phyloP scores from a whole-genome alignment of 2,113 vertebrate species.

The Irena cyanogastra region DNA sequence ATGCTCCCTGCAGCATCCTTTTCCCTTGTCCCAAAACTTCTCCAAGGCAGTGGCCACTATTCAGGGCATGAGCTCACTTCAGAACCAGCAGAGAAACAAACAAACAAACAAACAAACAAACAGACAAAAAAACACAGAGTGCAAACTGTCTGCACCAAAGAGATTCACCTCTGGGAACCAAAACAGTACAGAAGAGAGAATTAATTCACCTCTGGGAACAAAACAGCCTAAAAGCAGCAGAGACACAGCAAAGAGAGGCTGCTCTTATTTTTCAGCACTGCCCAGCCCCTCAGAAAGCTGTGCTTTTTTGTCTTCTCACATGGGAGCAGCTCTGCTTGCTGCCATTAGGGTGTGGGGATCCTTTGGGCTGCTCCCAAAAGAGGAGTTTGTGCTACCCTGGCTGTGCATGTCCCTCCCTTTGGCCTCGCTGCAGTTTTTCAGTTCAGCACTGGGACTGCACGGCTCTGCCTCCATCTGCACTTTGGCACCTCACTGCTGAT shows the following conservation, averaged over 20 bases:
- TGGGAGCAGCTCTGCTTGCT: rapidly evolving
- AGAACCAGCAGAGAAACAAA: not conserved
- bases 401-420: rapidly evolving
- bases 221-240: not conserved
- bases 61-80: rapidly evolving
- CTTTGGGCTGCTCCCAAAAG: not conserved
- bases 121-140: not conserved
- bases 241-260: not conserved
- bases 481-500: not conserved
- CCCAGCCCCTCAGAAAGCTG: not conserved
- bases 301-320: rapidly evolving
- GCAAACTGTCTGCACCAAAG: not conserved
- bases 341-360: rapidly evolving
- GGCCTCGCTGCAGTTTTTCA: not conserved
- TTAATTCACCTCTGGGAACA: not conserved
- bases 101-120: no score
- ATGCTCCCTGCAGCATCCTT: not conserved
- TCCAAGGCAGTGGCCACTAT: not conserved
- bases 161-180: not conserved
- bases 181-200: not conserved
- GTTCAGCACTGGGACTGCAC: not conserved
- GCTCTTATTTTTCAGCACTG: not conserved
- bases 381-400: not conserved
- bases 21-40: not conserved
- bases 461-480: not conserved